phyloP scores from a whole-genome alignment of 2,797 vertebrate species.

The Sebastes hubbsi region DNA sequence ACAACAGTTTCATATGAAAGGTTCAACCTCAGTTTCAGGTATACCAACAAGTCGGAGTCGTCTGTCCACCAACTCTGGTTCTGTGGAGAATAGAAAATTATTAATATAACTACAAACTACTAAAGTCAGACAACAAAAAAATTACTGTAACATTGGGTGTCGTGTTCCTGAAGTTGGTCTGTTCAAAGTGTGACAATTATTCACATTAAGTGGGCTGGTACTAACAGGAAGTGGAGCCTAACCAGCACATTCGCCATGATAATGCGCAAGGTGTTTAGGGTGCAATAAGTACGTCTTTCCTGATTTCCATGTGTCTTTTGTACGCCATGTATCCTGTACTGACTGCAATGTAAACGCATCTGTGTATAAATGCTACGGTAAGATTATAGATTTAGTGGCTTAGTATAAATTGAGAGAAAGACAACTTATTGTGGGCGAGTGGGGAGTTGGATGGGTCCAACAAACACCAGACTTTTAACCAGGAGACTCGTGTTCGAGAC shows the following conservation, averaged over 20 bases:
- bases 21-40: neutral
- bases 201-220: neutral
- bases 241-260: neutral
- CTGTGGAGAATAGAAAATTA: neutral
- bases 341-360: too few relatives aligned
- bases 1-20: neutral
- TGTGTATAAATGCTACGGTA: too few relatives aligned
- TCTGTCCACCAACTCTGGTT: rapidly evolving
- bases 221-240: neutral
- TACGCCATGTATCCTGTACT: too few relatives aligned
- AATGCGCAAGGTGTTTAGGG: too few relatives aligned
- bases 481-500: too few relatives aligned
- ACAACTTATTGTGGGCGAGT: too few relatives aligned
- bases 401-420: too few relatives aligned
- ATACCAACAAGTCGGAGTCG: neutral
- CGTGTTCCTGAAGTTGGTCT: neutral
- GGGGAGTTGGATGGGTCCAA: too few relatives aligned
- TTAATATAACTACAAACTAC: neutral
- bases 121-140: neutral
- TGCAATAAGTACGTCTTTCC: too few relatives aligned
- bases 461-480: too few relatives aligned
- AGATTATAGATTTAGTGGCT: too few relatives aligned
- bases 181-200: neutral
- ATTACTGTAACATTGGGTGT: neutral
- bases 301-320: too few relatives aligned